Conservation (phyloP, 2,797 vertebrate species). For the Pseudochirops cupreus region DNA sequence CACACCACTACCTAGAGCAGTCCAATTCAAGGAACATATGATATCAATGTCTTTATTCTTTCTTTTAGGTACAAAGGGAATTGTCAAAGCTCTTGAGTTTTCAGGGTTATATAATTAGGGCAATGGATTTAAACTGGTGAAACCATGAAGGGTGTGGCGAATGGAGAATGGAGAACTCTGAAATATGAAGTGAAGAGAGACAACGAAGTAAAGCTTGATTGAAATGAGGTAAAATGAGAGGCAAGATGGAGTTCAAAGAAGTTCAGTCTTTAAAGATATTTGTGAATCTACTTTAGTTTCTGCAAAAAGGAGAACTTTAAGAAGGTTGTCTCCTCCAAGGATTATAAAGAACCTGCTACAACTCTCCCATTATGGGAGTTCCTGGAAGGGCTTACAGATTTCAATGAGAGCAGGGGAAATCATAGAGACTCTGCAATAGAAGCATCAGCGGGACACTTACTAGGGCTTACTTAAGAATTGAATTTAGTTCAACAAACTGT, state of each 20-base stretch:
- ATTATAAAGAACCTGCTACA: neutral
- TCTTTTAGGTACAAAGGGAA: neutral
- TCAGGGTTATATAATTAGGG: neutral
- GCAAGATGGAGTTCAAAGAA: neutral
- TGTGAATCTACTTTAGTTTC: too few relatives aligned
- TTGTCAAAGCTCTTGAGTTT: neutral
- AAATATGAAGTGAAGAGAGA: neutral
- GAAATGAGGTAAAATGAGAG: rapidly evolving
- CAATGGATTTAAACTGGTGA: neutral
- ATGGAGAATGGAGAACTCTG: neutral
- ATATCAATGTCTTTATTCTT: neutral
- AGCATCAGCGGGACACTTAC: neutral
- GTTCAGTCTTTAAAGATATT: neutral
- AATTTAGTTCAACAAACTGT: neutral
- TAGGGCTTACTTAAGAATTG: neutral
- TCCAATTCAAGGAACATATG: neutral
- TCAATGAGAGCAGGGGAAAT: slow-evolving; percentile 14
- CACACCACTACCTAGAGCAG: neutral
- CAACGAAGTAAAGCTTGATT: neutral
- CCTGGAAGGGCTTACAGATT: neutral
- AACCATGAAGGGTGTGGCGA: neutral
- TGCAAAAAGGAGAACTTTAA: slow-evolving; percentile 23
- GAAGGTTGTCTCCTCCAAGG: slow-evolving; percentile 6
- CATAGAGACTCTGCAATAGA: neutral
- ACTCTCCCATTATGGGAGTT: too few relatives aligned